Base-by-base conservation (phyloP, 2,113 vertebrate genomes). In the Melozone crissalis region DNA sequence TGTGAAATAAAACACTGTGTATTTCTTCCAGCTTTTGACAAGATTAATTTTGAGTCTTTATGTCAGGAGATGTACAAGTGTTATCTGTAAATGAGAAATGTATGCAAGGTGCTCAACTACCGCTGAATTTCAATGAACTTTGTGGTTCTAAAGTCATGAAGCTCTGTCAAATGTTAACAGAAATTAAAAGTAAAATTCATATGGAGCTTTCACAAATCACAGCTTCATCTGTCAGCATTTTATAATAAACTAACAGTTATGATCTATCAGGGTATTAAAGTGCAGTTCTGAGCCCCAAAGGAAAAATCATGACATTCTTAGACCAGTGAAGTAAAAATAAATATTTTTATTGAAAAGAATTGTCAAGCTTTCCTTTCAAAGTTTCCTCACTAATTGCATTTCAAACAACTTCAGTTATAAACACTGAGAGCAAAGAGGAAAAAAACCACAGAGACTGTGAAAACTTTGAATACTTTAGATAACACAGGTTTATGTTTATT, bases 161-260 rank as follows among this genome's bases (percentile, higher is more conserved):
- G 95, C 89, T 97, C 97, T 98, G 97, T 98, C 97, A 98, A 94
- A 97, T 96, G 96, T 97, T 98, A 97, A 93, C 93, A 96, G 93
- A 98, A 97, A 98, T 97, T 98, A 97, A 94, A 98, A 95, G 95
- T 74, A 97, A 95, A 96, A 98, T 97, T 97, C 91, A 93, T 97
- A 96, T 93, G 83, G 55, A 97, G 97, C 93, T 95, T 96, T 97
- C 97, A 97, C 87, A 97, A 96, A 97, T 97, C 97, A 96, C 82
- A 97, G 85, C 61, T 59, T 97, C 94, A 96, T 96, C 97, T 97
- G 95, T 97, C 97, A 98, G 90, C 86, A 81, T 98, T 97, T 97
- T 97, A 95, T 97, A 97, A 97, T 95, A 97, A 96, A 87, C 92
- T 91, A 96, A 86, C 87, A 77, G 95, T 91, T 97, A 95, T 94